Evolutionary conservation across 2,113 vertebrate genomes (phyloP), one percentile per base, ranked within the genome.

Genomic region (Anolis sagrei): DNA sequence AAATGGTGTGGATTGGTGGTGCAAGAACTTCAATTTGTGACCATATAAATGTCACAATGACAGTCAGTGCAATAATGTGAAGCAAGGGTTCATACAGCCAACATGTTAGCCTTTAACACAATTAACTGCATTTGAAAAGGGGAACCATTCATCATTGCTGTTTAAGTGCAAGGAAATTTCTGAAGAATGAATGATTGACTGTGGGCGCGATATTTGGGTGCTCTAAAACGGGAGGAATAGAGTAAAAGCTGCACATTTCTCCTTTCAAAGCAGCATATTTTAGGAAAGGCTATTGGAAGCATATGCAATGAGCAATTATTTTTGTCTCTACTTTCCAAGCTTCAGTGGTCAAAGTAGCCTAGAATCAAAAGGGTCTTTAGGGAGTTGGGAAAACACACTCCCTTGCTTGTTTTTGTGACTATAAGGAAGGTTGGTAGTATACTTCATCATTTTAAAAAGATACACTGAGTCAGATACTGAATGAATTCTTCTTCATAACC

Each of bases 401-500:
- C 74, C 68, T 85, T 73, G 49, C 75, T 88, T 62, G 83, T 89
- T 51, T 91, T 92, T 11, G 1, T 44, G 21, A 81, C 62, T 36
- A 51, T 0, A 70, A 74, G 64, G 62, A 44, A 82, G 91, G 75
- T 86, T 32, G 82, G 77, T 36, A 80, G 86, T 51, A 70, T 76
- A 89, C 58, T 93, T 93, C 85, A 74, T 93, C 86, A 77, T 87
- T 78, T 88, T 87, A 89, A 91, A 70, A 86, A 89, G 86, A 82
- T 82, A 73, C 32, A 36, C 58, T 4, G 89, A 78, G 84, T 23
- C 61, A 90, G 91, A 14, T 39, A 89, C 87, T 91, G 91, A 90
- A 91, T 79, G 89, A 93, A 90, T 90, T 91, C 87, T 87, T 87
- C 88, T 68, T 91, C 84, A 87, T 92, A 86, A 80, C 70, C 86